phyloP scores from a whole-genome alignment of 1,140 invertebrate genomes.

The Protaetia brevitarsis region DNA sequence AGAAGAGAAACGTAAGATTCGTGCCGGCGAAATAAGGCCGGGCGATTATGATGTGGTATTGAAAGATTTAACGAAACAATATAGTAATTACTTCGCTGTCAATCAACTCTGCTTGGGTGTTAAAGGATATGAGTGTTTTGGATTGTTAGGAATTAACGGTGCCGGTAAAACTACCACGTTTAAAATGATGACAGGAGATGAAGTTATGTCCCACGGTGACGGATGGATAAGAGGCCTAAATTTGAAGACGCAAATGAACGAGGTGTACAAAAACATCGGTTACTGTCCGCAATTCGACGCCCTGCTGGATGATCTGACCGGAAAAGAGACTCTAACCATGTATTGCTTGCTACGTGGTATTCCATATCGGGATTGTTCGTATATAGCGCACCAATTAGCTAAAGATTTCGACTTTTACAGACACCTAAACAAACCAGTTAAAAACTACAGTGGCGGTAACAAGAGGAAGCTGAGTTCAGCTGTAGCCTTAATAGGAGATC shows the following conservation, averaged over 20 bases:
- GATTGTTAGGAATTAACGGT: conserved; percentile 82
- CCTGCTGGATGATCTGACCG: conserved; percentile 74
- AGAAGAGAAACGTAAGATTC: conserved; percentile 24
- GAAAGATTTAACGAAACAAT: conserved; percentile 63
- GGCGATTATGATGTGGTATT: conserved; percentile 46
- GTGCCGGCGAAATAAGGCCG: conserved; percentile 11
- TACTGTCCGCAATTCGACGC: conserved; percentile 85
- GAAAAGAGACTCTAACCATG: conserved; percentile 69
- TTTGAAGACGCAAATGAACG: conserved; percentile 53
- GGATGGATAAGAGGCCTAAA: conserved; percentile 47
- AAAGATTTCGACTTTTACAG: conserved; percentile 51
- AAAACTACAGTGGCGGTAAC: conserved; percentile 85
- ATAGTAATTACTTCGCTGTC: conserved; percentile 65
- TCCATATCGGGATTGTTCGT: conserved; percentile 47
- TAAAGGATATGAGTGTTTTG: conserved; percentile 74
- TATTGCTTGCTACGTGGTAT: conserved; percentile 73
- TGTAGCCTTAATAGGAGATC: conserved; percentile 85
- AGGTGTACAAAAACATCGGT: conserved; percentile 56
- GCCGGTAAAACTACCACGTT: conserved; percentile 77
- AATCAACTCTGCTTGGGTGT: conserved; percentile 64
- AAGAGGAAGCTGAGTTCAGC: conserved; percentile 92
- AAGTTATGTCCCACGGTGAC: conserved; percentile 48
- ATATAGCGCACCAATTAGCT: conserved; percentile 44
- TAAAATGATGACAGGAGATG: conserved; percentile 83
- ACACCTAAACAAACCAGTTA: conserved; percentile 55